phyloP scores from a whole-genome alignment of 2,888 invertebrate genomes.

The Xestobium rufovillosum region DNA sequence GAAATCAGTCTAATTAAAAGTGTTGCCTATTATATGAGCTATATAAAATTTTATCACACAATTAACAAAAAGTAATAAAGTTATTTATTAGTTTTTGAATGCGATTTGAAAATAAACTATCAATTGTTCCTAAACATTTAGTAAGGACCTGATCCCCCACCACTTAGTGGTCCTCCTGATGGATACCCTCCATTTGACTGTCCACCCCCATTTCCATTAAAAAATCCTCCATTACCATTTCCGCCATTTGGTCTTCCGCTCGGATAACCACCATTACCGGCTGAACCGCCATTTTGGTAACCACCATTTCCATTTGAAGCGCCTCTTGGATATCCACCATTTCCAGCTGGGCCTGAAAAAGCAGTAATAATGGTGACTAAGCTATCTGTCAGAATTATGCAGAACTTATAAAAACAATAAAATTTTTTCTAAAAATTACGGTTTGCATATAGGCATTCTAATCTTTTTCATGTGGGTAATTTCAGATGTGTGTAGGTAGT shows the following conservation, averaged over 20 bases:
- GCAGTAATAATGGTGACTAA: slow-evolving; percentile 8
- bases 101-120: too few species aligned
- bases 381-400: slow-evolving; percentile 4
- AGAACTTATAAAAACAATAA: slow-evolving; percentile 12
- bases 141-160: slow-evolving; percentile 14
- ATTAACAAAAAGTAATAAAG: too few species aligned
- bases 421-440: too few species aligned
- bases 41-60: too few species aligned
- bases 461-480: too few species aligned
- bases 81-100: too few species aligned
- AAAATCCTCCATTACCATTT: slow-evolving; percentile 6
- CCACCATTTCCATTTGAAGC: slow-evolving; percentile 23
- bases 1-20: too few species aligned
- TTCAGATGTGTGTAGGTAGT: too few species aligned
- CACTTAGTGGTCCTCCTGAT: slow-evolving; percentile 18
- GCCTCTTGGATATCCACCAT: slow-evolving; percentile 34
- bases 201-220: slow-evolving; percentile 10
- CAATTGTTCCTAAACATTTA: neutral
- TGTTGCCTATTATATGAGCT: too few species aligned
- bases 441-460: too few species aligned
- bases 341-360: slow-evolving; percentile 19
- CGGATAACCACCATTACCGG: slow-evolving; percentile 16
- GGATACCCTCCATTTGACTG: slow-evolving; percentile 21
- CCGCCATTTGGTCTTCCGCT: slow-evolving; percentile 10
- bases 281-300: slow-evolving; percentile 11